These are phyloP conservation scores for Geopemphigus sp. DNA, from an alignment of 1,140 invertebrate genomes.

Conservation along the genomic window DNA sequence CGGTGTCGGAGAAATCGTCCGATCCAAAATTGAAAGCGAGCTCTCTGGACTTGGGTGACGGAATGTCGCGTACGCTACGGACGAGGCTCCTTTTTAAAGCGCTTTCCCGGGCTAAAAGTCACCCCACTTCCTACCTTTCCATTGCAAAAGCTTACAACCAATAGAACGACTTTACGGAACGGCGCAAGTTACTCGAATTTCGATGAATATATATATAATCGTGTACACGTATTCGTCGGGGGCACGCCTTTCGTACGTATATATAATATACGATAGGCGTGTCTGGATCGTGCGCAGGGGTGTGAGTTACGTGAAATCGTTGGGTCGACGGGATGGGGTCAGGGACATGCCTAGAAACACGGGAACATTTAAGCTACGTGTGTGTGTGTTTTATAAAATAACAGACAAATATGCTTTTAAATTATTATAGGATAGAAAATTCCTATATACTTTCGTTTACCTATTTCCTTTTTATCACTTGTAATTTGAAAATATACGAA, in stretches of 20 bases:
- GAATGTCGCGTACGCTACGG: background rate
- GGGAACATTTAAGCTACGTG: no score
- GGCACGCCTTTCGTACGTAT: background rate
- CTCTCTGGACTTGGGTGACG: background rate
- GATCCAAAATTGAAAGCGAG: background rate
- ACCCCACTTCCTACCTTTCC: no score
- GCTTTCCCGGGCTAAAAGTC: background rate
- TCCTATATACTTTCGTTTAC: no score
- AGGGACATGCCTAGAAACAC: no score
- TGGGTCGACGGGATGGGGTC: background rate
- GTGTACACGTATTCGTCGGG: background rate
- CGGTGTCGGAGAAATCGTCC: background rate
- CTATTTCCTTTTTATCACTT: no score
- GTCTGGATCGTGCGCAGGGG: background rate
- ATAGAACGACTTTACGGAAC: background rate
- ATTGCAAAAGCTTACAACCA: background rate
- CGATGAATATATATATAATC: background rate
- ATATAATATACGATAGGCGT: background rate
- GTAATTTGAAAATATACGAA: no score
- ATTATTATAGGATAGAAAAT: no score
- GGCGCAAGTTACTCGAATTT: background rate
- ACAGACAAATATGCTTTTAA: no score
- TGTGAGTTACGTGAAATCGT: background rate
- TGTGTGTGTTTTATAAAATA: no score
- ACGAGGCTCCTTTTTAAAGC: background rate